A percentile compares a stretch with the other conserved stretches of the same genome.
phyloP scores from a whole-genome alignment of 2,888 invertebrate species.

The Halictus quadricinctus region DNA sequence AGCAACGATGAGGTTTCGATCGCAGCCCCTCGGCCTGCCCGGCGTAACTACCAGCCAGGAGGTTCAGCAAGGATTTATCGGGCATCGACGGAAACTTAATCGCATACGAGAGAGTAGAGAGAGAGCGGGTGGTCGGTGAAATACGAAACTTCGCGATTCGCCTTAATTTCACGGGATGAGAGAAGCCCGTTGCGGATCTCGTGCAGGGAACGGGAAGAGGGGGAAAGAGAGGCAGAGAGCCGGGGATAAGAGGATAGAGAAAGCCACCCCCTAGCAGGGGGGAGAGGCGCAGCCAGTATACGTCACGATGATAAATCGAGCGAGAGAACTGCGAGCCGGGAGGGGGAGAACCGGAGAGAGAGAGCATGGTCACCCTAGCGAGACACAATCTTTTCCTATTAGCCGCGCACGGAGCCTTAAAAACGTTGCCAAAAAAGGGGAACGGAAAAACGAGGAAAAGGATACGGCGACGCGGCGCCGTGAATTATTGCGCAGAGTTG shows the following conservation, averaged over 20 bases:
- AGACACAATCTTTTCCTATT: conserved; percentile 71
- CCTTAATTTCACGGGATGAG: conserved; percentile 71
- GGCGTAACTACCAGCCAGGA: conserved; percentile 6
- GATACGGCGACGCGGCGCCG: conserved; percentile 15
- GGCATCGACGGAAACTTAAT: conserved; percentile 62
- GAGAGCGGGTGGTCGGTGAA: conserved; percentile 51
- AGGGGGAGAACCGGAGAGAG: conserved; percentile 6
- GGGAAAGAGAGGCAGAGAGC: neutral
- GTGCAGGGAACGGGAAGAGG: neutral
- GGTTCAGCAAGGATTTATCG: conserved; percentile 60
- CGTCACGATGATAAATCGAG: conserved; percentile 76
- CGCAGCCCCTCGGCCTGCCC: conserved; percentile 1
- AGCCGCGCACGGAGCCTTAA: conserved; percentile 65
- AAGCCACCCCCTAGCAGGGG: conserved; percentile 36
- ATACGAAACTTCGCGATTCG: conserved; percentile 64
- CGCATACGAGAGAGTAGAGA: conserved; percentile 43
- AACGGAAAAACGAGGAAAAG: conserved; percentile 32
- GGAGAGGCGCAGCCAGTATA: conserved; percentile 47
- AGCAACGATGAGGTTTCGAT: conserved; percentile 4
- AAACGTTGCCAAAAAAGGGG: conserved; percentile 66
- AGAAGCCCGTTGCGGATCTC: conserved; percentile 8
- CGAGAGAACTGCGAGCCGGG: conserved; percentile 66
- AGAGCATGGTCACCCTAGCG: conserved; percentile 60
- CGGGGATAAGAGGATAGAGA: conserved; percentile 45
- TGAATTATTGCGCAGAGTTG: conserved; percentile 58